Evolutionary conservation across 2,888 invertebrate genomes (phyloP).

Genomic region (Chloroclysta siterata): DNA sequence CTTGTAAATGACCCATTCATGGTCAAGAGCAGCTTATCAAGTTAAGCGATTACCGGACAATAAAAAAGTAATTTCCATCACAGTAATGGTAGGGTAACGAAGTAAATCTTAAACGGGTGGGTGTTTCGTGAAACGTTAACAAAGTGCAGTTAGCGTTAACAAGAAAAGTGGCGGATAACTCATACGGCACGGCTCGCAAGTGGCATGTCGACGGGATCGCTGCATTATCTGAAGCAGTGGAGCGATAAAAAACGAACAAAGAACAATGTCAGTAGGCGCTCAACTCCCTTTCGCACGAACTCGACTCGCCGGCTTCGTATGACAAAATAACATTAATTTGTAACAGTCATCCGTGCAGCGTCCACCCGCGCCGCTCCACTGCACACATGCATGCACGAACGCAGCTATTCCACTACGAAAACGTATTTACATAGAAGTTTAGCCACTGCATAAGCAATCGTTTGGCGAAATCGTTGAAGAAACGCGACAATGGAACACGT

Average conservation of each 20-base stretch:
- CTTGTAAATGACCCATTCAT: conserved; percentile 28
- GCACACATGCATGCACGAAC: conserved; percentile 63
- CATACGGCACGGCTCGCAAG: conserved; percentile 61
- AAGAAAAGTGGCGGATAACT: conserved; percentile 79
- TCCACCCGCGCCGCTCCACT: conserved; percentile 59
- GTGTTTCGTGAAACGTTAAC: conserved; percentile 64
- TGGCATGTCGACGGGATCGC: conserved; percentile 58
- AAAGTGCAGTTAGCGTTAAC: conserved; percentile 69
- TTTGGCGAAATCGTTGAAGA: conserved; percentile 68
- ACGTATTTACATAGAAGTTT: conserved; percentile 68
- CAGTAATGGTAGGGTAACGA: conserved; percentile 50
- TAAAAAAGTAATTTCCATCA: conserved; percentile 43
- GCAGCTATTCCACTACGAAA: conserved; percentile 62
- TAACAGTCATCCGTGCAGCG: conserved; percentile 55
- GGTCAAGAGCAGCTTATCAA: conserved; percentile 37
- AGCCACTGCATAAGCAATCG: conserved; percentile 63
- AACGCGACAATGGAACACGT: conserved; percentile 53
- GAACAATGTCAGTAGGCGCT: conserved; percentile 79
- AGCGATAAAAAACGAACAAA: conserved; percentile 83
- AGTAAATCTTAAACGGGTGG: conserved; percentile 63
- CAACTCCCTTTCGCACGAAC: conserved; percentile 80
- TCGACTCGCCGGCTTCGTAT: conserved; percentile 66
- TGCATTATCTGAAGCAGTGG: conserved; percentile 79
- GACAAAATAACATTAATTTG: conserved; percentile 77
- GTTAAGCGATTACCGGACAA: conserved; percentile 34